Conservation (phyloP, 2,113 vertebrate genomes). For the Macroglossus sobrinus region DNA sequence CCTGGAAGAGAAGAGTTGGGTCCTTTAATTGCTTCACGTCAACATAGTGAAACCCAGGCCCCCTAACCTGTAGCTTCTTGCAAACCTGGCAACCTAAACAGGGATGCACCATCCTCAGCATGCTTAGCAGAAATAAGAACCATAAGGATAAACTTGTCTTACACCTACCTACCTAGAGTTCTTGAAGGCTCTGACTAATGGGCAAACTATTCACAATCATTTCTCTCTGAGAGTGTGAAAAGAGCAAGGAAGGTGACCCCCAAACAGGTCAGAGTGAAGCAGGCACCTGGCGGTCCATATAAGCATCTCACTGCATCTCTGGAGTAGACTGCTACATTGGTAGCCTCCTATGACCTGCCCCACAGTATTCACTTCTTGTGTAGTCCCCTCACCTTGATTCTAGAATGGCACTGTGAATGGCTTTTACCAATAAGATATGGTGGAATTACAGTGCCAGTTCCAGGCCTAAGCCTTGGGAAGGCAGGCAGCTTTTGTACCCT, state of each 20-base stretch:
- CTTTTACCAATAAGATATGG: not conserved
- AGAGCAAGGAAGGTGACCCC: not conserved
- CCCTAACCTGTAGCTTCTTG: not conserved
- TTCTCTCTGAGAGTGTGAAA: not conserved
- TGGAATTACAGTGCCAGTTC: not conserved
- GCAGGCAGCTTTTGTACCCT: not conserved
- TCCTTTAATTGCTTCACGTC: not conserved
- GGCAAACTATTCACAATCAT: not conserved
- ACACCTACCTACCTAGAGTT: not conserved
- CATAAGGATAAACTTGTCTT: not conserved
- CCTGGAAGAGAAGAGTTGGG: not conserved
- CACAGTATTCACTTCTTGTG: not conserved
- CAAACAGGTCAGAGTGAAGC: not conserved
- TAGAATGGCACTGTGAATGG: not conserved
- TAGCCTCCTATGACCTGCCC: not conserved
- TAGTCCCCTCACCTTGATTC: not conserved
- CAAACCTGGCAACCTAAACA: not conserved
- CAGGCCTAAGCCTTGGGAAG: not conserved
- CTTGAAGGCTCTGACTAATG: not conserved
- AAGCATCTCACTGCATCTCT: not conserved
- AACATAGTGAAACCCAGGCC: not conserved
- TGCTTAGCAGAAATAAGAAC: not conserved
- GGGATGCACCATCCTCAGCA: not conserved
- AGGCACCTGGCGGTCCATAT: not conserved
- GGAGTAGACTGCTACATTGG: not conserved